Percentiles rank a stretch among this genome's conserved stretches.
phyloP scores from a whole-genome alignment of 2,888 invertebrate species.

The Seladonia tumulorum region DNA sequence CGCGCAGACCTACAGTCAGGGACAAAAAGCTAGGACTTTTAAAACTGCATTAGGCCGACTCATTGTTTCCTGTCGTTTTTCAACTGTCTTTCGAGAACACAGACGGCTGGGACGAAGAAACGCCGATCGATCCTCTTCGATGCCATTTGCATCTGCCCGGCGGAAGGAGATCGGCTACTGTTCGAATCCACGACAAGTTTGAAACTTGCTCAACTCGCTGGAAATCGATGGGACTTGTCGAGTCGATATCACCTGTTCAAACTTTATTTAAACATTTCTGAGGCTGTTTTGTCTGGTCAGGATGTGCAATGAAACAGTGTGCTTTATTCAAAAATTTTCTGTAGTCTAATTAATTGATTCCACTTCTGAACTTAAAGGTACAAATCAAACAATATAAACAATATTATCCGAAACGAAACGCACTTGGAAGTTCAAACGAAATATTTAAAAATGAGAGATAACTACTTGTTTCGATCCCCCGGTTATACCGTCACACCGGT shows the following conservation, averaged over 20 bases:
- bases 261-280: background rate
- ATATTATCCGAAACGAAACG: too few species aligned
- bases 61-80: background rate
- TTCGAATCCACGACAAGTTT: conserved; percentile 27
- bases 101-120: background rate
- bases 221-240: conserved; percentile 3
- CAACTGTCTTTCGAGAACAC: conserved; percentile 13
- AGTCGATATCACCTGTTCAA: conserved; percentile 3
- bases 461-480: too few species aligned
- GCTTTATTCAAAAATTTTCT: background rate
- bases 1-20: background rate
- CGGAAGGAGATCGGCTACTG: background rate
- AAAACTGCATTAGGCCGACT: background rate
- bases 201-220: background rate
- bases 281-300: background rate
- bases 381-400: too few species aligned
- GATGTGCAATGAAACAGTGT: background rate
- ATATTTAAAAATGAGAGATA: too few species aligned
- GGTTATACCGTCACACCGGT: too few species aligned
- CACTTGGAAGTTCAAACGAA: too few species aligned
- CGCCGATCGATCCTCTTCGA: background rate
- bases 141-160: background rate
- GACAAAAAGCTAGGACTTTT: background rate
- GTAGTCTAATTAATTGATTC: background rate
- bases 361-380: too few species aligned